Evolutionary conservation across 2,113 vertebrate genomes (phyloP), one percentile per base, ranked within the genome.

Genomic region (Gambusia affinis): DNA sequence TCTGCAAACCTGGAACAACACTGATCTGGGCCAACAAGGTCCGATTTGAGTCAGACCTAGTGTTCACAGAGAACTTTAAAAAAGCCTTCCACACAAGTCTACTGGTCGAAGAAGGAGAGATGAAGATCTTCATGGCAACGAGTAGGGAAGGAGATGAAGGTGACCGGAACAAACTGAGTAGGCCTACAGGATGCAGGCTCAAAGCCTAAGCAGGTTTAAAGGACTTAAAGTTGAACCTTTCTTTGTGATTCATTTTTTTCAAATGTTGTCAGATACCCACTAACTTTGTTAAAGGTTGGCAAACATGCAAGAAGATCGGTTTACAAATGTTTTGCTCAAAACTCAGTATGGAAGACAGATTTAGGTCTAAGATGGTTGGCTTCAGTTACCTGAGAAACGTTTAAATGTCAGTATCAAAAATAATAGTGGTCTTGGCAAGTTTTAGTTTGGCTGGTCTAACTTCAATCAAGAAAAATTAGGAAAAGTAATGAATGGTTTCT

Each of bases 11-110:
- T 0, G 96, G 96, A 65, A 97, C 97, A 0, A 92, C 93, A 19
- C 19, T 99, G 79, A 89, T 99, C 54, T 98, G 97, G 97, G 95
- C 97, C 73, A 98, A 98, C 89, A 99, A 97, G 91, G 92, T 97
- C 85, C 89, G 97, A 68, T 94, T 96, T 86, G 94, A 85, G 67
- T 85, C 92, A 0, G 97, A 99, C 79, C 93, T 95, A 0, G 93
- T 92, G 17, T 99, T 99, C 87, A 89, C 94, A 0, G 90, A 96
- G 70, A 94, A 93, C 80, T 92, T 98, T 51, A 76, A 93, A 74
- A 82, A 83, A 51, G 44, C 91, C 14, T 97, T 99, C 81, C 83
- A 96, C 6, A 92, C 94, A 19, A 94, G 89, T 11, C 61, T 96
- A 70, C 70, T 98, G 82, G 89, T 85, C 27, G 96, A 99, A 80